Evolutionary conservation across 2,888 invertebrate genomes (phyloP).

Genomic region (Hydraecia micacea): DNA sequence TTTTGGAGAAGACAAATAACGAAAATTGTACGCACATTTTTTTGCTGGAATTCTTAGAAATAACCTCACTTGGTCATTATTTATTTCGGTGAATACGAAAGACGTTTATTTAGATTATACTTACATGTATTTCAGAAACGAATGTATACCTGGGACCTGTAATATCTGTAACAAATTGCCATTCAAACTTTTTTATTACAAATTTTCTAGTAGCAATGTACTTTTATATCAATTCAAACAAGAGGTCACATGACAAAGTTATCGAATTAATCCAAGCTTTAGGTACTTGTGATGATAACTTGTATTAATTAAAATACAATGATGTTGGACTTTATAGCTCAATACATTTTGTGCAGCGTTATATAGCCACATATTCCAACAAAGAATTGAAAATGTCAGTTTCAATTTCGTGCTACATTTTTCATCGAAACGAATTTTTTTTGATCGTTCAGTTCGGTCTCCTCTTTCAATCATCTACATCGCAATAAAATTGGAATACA

Average conservation of each 20-base stretch:
- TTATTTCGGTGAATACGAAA: constrained; percentile 32
- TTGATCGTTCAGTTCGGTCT: constrained; percentile 29
- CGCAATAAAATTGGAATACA: constrained; percentile 17
- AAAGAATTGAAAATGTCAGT: constrained; percentile 27
- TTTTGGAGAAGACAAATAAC: constrained; percentile 54
- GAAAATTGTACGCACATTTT: constrained; percentile 36
- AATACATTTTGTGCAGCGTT: constrained; percentile 15
- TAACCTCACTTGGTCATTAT: constrained; percentile 26
- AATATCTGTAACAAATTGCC: constrained; percentile 12
- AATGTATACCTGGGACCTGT: constrained; percentile 5
- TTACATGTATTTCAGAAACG: constrained; percentile 12
- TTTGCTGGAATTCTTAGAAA: constrained; percentile 21
- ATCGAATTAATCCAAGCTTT: constrained; percentile 9
- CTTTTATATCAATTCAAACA: neutral
- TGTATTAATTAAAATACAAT: constrained; percentile 1
- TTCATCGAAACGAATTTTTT: constrained; percentile 37
- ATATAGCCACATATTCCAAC: constrained; percentile 7
- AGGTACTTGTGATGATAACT: constrained; percentile 13
- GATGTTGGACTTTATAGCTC: constrained; percentile 10
- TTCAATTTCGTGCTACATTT: constrained; percentile 26
- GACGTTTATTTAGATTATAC: constrained; percentile 22
- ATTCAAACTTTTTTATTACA: neutral
- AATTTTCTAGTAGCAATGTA: constrained; percentile 15
- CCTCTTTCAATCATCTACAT: constrained; percentile 23
- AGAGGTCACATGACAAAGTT: constrained; percentile 29